Percentiles rank a stretch among this genome's conserved stretches.
These are phyloP conservation scores for Parapristionchus giblindavisi DNA, from an alignment of 2,888 invertebrate species.

Conservation along the genomic window DNA sequence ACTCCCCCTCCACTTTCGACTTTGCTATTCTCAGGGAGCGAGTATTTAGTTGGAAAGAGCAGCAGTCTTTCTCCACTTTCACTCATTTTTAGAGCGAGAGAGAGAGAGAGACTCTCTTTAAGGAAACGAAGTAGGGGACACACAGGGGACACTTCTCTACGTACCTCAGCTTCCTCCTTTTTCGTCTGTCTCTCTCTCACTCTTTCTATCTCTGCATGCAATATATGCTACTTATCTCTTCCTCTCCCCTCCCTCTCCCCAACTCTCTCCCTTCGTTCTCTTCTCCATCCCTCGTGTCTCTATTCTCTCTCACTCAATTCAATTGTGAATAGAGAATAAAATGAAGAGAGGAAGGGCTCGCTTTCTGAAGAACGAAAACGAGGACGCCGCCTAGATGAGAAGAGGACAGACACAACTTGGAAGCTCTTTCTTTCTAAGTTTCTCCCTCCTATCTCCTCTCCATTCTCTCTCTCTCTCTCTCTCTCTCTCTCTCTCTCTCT, in stretches of 20 bases:
- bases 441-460: conserved; percentile 3
- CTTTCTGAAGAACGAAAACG: not conserved
- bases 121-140: no score
- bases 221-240: not conserved
- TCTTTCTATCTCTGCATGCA: not conserved
- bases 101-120: not conserved
- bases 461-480: not conserved
- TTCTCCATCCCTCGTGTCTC: conserved; percentile 36
- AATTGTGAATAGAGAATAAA: conserved; percentile 1
- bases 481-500: not conserved
- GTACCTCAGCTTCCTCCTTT: no score
- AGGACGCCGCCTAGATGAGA: not conserved
- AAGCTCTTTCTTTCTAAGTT: conserved; percentile 6
- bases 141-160: no score
- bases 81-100: not conserved
- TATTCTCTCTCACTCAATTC: conserved; percentile 27
- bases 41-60: no score
- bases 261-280: conserved; percentile 11
- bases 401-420: conserved; percentile 16
- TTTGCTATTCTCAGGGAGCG: no score
- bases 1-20: not conserved
- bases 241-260: not conserved
- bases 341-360: not conserved
- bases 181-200: no score
- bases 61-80: no score